These are phyloP conservation scores for Sebastes hubbsi DNA, from an alignment of 2,797 vertebrate species.

Conservation along the genomic window DNA sequence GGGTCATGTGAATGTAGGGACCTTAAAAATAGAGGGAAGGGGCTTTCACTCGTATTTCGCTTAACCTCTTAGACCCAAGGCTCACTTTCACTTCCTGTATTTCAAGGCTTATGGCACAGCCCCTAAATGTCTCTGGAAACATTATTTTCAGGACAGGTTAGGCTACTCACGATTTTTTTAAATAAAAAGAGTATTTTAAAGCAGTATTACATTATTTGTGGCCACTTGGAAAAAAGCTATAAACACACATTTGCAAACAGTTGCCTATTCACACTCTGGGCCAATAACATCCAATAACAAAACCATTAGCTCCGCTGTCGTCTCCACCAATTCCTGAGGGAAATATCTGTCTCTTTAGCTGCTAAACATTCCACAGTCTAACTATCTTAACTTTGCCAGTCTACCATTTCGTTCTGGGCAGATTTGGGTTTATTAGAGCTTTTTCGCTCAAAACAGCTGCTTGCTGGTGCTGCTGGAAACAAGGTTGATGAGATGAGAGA, in stretches of 20 bases:
- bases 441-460: not conserved
- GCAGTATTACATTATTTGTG: not conserved
- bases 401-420: not conserved
- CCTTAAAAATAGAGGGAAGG: not conserved
- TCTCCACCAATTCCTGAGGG: not conserved
- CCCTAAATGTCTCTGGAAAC: not conserved
- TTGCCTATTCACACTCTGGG: not conserved
- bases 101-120: not conserved
- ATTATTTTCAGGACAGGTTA: not conserved
- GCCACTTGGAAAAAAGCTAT: not conserved
- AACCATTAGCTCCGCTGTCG: not conserved
- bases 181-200: not conserved
- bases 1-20: slow-evolving; percentile 16
- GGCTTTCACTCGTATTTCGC: not conserved
- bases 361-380: not conserved
- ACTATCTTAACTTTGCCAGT: not conserved
- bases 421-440: not conserved
- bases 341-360: not conserved
- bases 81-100: slow-evolving; percentile 2
- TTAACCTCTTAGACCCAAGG: not conserved
- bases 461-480: not conserved
- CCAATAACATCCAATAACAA: not conserved
- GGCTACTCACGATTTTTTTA: not conserved
- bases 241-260: not conserved
- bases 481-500: not conserved